Evolutionary conservation across 1,140 invertebrate genomes (phyloP), one percentile per base, ranked within the genome.

Genomic region (Drosophila nebulosa): DNA sequence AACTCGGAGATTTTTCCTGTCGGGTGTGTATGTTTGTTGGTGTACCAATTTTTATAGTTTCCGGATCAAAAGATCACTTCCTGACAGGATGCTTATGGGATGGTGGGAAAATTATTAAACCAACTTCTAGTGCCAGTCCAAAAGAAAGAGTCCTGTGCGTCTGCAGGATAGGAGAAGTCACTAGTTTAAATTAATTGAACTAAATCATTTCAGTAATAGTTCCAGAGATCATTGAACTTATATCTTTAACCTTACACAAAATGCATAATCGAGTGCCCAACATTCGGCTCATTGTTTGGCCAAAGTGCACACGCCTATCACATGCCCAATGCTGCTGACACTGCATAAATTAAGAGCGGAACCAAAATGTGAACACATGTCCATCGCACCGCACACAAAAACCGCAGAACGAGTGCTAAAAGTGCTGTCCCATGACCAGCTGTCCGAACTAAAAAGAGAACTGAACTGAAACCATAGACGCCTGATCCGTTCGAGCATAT

Each of bases 21-120:
- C 39, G 6, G 39, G 18, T 46, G 39, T 30, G 24, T 30, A 16
- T 50, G 53, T 39, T 59, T 66, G 7, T 62, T 63, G 39, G 35
- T 66, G 55, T 42, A 55, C 46, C 56, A 79, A 77, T 53, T 86
- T 86, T 86, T 76, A 79, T 77, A 67, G 81, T 83, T 86, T 86
- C 79, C 81, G 81, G 81, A 86, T 86, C 81, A 86, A 86, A 81
- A 79, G 81, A 86, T 83, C 79, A 83, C 30, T 79, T 86, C 81
- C 81, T 86, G 70, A 68, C 81, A 81, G 81, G 79, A 83, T 83
- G 74, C 78, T 74, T 56, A 30, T 26, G 30, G 18, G 14, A 5
- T 30, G 27, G 52, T 68, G 78, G 75, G 75, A 75, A 74, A 53
- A 80, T 69, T 63, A 42, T 58, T 39, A 46, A 21, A 16, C 0